Base-by-base conservation (phyloP, 2,797 vertebrate species). In the Loris lydekkerianus region DNA sequence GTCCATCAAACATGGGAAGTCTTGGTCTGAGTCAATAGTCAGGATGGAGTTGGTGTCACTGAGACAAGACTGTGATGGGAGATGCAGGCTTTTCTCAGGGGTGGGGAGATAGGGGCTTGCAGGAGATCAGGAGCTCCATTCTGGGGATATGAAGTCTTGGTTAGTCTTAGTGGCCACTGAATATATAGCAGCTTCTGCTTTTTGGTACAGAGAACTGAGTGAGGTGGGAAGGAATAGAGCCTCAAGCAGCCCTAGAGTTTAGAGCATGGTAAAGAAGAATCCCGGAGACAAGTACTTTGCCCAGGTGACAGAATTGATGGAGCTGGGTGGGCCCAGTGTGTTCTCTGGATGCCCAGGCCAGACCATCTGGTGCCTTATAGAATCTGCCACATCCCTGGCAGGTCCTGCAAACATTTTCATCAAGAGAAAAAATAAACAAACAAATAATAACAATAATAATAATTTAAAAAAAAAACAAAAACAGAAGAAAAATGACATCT, bases 331-430 rank as follows among this genome's bases (percentile, higher is more conserved):
- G 76, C 14, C 29, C 25, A 37, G 14, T 37, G 37, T 18, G 65
- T 46, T 72, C 23, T 49, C 43, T 20, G 0, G 20, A 87, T 58
- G 5, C 9, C 0, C 4, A 10, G 7, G 27, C 34, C 43, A 67
- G 31, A 8, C 13, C 10, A 10, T 10, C 37, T 13, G 20, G 20
- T 10, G 4, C 29, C 37, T 9, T 11, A 1, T 0, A 6, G 9
- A 17, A 9, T 43, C 58, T 67, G 8, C 11, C 13, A 20, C 3
- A 21, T 21, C 0, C 0, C 0, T 27, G 6, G 0, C 20, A 58
- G 23, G 43, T 7, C 9, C 23, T n/a, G 2, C 2, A 15, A 25
- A 70, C 3, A 40, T 70, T 61, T 78, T 34, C 46, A 18, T 67
- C 46, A 89, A 34, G 13, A 80, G 65, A 77, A 82, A 53, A 53